Conservation (phyloP, 30 jellyfish, hydroid and myxozoan genomes). For the Hydractinia symbiolongicarpus region DNA sequence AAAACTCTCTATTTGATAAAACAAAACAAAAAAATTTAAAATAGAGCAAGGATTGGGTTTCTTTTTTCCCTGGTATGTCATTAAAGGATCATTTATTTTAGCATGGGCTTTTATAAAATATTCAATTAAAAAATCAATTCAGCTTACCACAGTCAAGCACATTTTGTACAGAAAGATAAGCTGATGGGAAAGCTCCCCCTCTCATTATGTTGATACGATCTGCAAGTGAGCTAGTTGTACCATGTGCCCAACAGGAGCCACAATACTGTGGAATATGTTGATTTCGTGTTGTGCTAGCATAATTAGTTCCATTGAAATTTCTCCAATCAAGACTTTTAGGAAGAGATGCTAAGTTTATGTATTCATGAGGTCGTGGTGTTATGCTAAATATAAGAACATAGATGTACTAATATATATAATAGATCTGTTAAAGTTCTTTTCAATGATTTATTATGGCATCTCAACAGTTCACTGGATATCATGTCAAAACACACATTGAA, state of each 20-base stretch:
- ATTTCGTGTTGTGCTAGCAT: conserved; percentile 69
- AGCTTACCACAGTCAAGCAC: conserved; percentile 91
- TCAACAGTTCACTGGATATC: background rate
- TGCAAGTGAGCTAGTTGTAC: conserved; percentile 90
- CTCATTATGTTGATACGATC: conserved; percentile 83
- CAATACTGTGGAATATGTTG: conserved; percentile 97
- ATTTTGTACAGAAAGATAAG: conserved; percentile 76
- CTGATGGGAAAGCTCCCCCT: conserved; percentile 88
- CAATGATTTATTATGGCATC: background rate
- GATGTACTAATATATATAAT: background rate
- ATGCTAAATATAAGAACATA: conserved; percentile 8
- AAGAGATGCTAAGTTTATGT: conserved; percentile 30
- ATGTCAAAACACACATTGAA: background rate
- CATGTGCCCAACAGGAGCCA: conserved; percentile 99
- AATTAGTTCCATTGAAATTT: conserved; percentile 63
- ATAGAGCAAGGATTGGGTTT: too few relatives aligned
- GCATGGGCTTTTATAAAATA: too few relatives aligned
- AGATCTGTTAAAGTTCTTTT: background rate
- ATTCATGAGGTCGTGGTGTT: conserved; percentile 76
- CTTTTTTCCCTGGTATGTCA: too few relatives aligned
- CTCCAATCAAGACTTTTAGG: conserved; percentile 91
- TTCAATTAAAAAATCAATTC: background rate
- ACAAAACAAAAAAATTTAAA: too few relatives aligned
- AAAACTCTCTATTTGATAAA: too few relatives aligned
- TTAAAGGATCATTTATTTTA: too few relatives aligned